phyloP scores from a whole-genome alignment of 2,888 invertebrate species.

The Stenchaetothrips biformis region DNA sequence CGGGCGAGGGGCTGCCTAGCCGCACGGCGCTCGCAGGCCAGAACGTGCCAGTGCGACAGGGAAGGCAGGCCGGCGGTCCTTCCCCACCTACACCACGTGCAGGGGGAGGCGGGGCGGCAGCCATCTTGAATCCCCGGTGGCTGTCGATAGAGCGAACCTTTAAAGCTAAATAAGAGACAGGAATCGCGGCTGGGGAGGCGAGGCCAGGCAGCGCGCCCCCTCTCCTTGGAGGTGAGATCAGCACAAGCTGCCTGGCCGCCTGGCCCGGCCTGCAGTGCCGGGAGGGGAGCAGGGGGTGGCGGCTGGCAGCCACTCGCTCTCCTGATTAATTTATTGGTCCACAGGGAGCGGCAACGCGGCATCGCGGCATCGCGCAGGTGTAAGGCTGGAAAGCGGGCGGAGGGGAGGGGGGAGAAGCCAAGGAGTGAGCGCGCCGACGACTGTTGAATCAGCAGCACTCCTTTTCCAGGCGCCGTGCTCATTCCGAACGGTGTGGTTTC shows the following conservation, averaged over 20 bases:
- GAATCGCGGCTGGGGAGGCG: neutral
- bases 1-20: neutral
- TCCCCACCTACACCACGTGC: neutral
- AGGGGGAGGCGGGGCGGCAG: neutral
- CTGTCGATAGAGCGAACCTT: conserved; percentile 7
- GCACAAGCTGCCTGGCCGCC: neutral
- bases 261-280: no score
- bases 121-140: conserved; percentile 17
- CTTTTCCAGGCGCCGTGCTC: no score
- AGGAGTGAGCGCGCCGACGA: no score
- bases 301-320: conserved; percentile 3
- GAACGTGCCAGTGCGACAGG: neutral
- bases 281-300: no score
- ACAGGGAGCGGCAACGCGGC: neutral
- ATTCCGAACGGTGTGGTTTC: no score
- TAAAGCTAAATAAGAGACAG: neutral
- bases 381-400: neutral
- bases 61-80: neutral
- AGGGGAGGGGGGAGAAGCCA: neutral
- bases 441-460: no score
- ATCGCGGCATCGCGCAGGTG: neutral
- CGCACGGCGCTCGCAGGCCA: no score
- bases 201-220: neutral
- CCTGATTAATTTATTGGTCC: conserved; percentile 22
- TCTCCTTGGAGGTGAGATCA: neutral